Base-by-base conservation (phyloP, 1,140 invertebrate species). In the Trissolcus basalis region DNA sequence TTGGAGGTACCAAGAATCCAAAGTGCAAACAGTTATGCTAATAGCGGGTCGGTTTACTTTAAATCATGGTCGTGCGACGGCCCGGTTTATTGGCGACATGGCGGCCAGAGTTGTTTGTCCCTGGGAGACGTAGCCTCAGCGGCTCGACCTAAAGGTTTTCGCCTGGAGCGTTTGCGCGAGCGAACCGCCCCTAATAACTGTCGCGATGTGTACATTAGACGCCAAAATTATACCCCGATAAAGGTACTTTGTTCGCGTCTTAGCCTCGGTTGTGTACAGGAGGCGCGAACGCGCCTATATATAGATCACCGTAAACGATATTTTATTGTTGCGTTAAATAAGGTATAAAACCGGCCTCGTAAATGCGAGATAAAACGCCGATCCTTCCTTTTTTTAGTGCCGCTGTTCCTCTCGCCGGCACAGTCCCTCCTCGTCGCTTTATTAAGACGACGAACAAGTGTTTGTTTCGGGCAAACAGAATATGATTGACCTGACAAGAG, bases 181-280 rank as follows among this genome's bases (percentile, higher is more conserved):
- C 67, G 74, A 58, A 54, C 72, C 68, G 64, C 64, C 78, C 75
- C 67, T 77, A 80, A 83, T 83, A 81, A 82, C 78, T 81, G 80
- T 83, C 78, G 74, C 63, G 58, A 60, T 81, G 78, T 81, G 78
- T 83, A 74, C 74, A 61, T 69, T 49, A 36, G 65, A 70, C 74
- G 70, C 76, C 74, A 80, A 76, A 82, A 83, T 83, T 83, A 82
- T 82, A 80, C 77, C 78, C 80, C 73, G 81, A 83, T 83, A 82
- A 81, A 82, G 77, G 78, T 76, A 78, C 76, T 65, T 65, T 53
- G 75, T 64, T 71, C 36, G 59, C 19, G 61, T 59, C 53, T 41
- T 77, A 67, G 27, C 63, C 63, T 61, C 36, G 53, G 12, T 59
- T 61, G 51, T 70, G 44, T 60, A 63, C 48, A 49, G 36, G 6